These are phyloP conservation scores for Siderastrea siderea DNA, from an alignment of 92 coral and sea anemone genomes.

Conservation along the genomic window DNA sequence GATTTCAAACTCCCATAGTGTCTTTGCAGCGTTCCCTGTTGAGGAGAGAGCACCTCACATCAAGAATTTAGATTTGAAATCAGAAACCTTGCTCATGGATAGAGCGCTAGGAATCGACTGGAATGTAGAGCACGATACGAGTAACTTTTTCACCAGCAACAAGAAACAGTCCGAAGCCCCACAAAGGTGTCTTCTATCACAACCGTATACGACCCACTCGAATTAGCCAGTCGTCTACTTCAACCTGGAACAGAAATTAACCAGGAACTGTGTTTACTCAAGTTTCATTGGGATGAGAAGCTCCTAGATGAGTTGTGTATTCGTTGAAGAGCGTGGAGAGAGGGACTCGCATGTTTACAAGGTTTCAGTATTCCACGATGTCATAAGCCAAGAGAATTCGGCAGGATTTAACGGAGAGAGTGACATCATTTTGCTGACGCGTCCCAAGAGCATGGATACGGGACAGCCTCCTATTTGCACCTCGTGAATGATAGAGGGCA, in stretches of 20 bases:
- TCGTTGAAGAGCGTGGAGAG: conserved; percentile 11
- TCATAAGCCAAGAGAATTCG: background rate
- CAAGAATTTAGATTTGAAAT: conserved; percentile 54
- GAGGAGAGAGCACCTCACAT: conserved; percentile 54
- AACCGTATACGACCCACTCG: conserved; percentile 75
- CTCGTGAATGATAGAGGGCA: conserved; percentile 28
- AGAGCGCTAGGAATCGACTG: conserved; percentile 75
- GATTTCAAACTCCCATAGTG: conserved; percentile 65
- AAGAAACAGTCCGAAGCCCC: conserved; percentile 61
- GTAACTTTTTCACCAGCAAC: conserved; percentile 25
- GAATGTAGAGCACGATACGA: conserved; percentile 68
- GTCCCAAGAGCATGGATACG: conserved; percentile 81
- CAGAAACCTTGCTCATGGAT: conserved; percentile 64
- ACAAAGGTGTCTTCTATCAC: conserved; percentile 75
- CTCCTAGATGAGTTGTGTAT: conserved; percentile 31
- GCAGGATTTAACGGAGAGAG: conserved; percentile 44
- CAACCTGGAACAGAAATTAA: too few species aligned
- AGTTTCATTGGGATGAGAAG: conserved; percentile 63
- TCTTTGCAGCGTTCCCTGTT: conserved; percentile 69
- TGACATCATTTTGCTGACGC: conserved; percentile 49
- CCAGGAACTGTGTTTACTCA: conserved; percentile 72
- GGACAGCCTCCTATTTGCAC: conserved; percentile 73
- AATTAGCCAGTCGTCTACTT: conserved; percentile 69
- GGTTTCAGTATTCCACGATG: conserved; percentile 13
- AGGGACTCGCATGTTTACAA: background rate